Percentiles rank a stretch among this genome's conserved stretches.
These are phyloP conservation scores for Tolypeutes matacus DNA, from an alignment of 2,797 vertebrate genomes.

Conservation along the genomic window DNA sequence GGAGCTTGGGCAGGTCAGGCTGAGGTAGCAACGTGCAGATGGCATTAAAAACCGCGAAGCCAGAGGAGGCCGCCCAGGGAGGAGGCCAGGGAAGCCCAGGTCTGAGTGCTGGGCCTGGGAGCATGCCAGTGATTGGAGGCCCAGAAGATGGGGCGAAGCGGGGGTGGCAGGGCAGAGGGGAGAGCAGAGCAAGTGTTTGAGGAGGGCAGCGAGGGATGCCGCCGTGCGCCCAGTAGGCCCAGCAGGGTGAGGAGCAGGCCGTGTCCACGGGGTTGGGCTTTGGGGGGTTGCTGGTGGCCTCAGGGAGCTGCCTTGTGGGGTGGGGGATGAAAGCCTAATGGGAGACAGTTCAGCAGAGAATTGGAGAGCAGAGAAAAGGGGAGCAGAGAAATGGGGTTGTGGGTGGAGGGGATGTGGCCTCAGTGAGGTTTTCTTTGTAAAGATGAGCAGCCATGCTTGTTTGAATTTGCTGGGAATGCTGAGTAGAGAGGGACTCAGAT, in stretches of 20 bases:
- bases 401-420: neutral
- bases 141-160: neutral
- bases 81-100: neutral
- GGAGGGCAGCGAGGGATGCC: neutral
- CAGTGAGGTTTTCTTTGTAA: neutral
- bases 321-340: neutral
- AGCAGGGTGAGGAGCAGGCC: no score
- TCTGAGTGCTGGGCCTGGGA: neutral
- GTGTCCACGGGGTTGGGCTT: accelerated
- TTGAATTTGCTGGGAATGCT: neutral
- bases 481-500: neutral
- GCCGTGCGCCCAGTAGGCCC: accelerated
- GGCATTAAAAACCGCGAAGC: neutral
- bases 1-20: neutral
- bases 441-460: accelerated
- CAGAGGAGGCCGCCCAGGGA: neutral
- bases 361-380: neutral
- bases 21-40: neutral
- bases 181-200: accelerated
- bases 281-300: neutral
- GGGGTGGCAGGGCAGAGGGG: accelerated
- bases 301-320: neutral
- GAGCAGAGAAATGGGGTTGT: neutral
- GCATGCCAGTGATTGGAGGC: neutral
- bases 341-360: neutral